A percentile compares a stretch with the other conserved stretches of the same genome.
Evolutionary conservation across 2,113 vertebrate genomes (phyloP).

Genomic region (Entelurus aequoreus): DNA sequence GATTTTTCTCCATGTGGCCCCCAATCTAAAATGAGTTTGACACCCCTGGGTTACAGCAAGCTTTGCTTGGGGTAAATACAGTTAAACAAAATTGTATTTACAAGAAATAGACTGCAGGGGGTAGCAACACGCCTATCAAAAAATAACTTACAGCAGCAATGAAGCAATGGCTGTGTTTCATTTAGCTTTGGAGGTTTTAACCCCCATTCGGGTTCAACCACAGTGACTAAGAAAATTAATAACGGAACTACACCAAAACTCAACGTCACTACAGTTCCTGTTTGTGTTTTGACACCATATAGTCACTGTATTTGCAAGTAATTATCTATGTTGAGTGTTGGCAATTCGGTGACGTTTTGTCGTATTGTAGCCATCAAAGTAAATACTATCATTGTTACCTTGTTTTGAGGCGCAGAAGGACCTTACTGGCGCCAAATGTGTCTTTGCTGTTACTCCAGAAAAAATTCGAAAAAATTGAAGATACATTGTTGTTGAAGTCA

Average conservation of each 20-base stretch:
- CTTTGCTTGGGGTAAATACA: slow-evolving; percentile 35
- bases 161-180: not conserved
- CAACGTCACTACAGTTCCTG: not conserved
- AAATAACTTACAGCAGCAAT: not conserved
- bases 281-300: no score
- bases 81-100: no score
- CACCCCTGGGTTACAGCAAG: not conserved
- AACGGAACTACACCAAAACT: not conserved
- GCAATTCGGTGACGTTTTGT: no score
- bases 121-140: not conserved
- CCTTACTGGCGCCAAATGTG: not conserved
- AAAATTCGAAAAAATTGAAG: slow-evolving; percentile 6
- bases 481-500: slow-evolving; percentile 18
- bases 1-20: no score
- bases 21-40: no score
- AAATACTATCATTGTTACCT: not conserved
- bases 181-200: not conserved
- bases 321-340: no score
- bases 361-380: no score
- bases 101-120: not conserved
- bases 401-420: slow-evolving; percentile 16
- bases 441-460: not conserved
- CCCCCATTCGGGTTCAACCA: not conserved
- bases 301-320: no score
- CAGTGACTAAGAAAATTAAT: not conserved